These are phyloP conservation scores for Reticulitermes speratus DNA, from an alignment of 1,140 invertebrate species.

Conservation along the genomic window DNA sequence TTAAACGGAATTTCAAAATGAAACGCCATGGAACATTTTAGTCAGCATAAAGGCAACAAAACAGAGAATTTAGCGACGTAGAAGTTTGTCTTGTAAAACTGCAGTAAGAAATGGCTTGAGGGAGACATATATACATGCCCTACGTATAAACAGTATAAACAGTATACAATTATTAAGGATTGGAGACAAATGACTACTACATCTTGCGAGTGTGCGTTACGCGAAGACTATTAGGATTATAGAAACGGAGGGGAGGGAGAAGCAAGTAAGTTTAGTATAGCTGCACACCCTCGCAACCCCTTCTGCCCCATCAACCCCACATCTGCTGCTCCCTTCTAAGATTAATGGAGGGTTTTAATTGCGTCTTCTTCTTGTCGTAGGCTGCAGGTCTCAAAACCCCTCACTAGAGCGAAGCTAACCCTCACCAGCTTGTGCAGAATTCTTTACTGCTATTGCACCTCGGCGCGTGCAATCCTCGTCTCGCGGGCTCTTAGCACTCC, in stretches of 20 bases:
- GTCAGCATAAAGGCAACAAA: neutral
- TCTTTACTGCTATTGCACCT: neutral
- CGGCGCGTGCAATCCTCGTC: neutral
- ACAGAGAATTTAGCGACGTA: neutral
- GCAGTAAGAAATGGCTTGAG: neutral
- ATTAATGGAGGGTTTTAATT: slow-evolving; percentile 19
- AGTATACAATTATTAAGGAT: slow-evolving; percentile 10
- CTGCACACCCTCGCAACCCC: neutral
- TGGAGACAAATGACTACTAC: neutral
- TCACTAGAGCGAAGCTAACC: neutral
- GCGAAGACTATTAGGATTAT: slow-evolving; percentile 8
- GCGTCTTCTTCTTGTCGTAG: slow-evolving; percentile 4
- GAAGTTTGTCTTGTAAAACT: neutral
- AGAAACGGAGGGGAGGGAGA: neutral
- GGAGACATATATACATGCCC: neutral
- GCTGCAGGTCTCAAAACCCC: neutral
- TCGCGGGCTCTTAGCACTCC: neutral
- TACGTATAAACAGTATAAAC: neutral
- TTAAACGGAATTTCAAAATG: neutral
- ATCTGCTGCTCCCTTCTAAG: slow-evolving; percentile 14
- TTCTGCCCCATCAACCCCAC: slow-evolving; percentile 5
- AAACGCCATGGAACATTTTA: no score
- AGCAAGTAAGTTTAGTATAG: neutral
- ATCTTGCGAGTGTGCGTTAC: neutral
- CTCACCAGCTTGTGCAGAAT: neutral